Percentiles rank a stretch among this genome's conserved stretches.
These are phyloP conservation scores for Imbricaverruca yamaguchii DNA, from an alignment of 2,888 invertebrate genomes.

Conservation along the genomic window DNA sequence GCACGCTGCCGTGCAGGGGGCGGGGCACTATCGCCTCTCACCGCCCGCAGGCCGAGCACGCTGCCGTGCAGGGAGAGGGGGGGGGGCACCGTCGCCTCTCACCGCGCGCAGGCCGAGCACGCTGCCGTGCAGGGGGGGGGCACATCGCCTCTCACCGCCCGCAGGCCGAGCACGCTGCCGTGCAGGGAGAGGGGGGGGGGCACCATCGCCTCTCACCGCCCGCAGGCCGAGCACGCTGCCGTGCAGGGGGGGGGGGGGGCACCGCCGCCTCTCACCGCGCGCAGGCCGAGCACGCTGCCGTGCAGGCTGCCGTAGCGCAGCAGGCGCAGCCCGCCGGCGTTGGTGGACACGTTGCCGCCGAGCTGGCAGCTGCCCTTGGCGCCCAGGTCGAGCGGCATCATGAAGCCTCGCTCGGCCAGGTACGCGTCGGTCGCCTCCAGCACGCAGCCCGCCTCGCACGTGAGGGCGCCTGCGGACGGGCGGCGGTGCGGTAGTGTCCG, in stretches of 20 bases:
- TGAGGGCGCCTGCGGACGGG: not conserved
- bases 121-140: too few species aligned
- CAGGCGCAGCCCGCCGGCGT: conserved; percentile 91
- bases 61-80: too few species aligned
- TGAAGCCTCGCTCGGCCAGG: conserved; percentile 62
- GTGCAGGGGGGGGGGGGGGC: conserved; percentile 17
- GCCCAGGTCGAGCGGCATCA: conserved; percentile 93
- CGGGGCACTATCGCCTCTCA: too few species aligned
- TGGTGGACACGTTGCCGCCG: conserved; percentile 92
- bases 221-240: too few species aligned
- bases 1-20: too few species aligned
- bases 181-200: too few species aligned
- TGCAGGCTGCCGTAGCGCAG: conserved; percentile 92
- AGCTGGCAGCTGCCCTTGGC: conserved; percentile 94
- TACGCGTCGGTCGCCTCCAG: conserved; percentile 74
- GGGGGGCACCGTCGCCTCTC: too few species aligned
- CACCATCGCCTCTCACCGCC: too few species aligned
- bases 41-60: too few species aligned
- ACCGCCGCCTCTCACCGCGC: conserved; percentile 60
- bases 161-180: too few species aligned
- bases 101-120: too few species aligned
- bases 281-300: conserved; percentile 80
- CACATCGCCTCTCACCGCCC: too few species aligned
- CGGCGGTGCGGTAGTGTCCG: conserved; percentile 44
- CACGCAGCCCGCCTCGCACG: conserved; percentile 70